Base-by-base conservation (phyloP, 2,888 invertebrate species). In the Neocrepidodera transversa region DNA sequence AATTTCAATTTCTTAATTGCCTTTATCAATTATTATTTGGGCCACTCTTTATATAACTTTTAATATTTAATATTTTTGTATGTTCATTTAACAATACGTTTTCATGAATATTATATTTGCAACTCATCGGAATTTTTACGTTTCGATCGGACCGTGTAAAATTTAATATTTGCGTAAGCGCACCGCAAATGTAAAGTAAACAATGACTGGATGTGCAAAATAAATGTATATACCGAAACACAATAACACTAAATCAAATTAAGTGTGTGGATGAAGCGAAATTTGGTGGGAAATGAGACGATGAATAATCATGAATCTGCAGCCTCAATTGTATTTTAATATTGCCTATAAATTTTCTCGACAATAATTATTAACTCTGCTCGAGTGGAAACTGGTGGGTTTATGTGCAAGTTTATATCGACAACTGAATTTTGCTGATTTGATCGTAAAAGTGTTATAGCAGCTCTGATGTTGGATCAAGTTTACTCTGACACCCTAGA, bases 211-310 rank as follows among this genome's bases (percentile, higher is more conserved):
- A 35, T 35, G 35, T 13, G 38, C 50, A 48, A 60, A 65, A 63
- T 62, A 61, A 61, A 65, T 65, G 57, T 60, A 60, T 49, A 62
- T 42, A 49, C 49, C 28, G 47, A 43, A 53, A 60, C 47, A 61
- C 62, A 59, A 59, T 63, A 66, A 62, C 65, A 63, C 54, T 66
- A 63, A 66, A 66, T 66, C 65, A 66, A 63, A 62, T 60, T 55
- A 61, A 62, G 58, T 62, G 58, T 58, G 60, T 59, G 56, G 35
- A 62, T 54, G 62, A 50, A 48, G 45, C 61, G 54, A 42, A 59
- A 59, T 58, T 56, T 49, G 58, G 40, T 56, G 56, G 60, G 60
- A 60, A 58, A 56, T 58, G 58, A 53, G 55, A 53, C 57, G 56
- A 58, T 60, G 63, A 58, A 60, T 63, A 63, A 60, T 58, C 53